A percentile compares a stretch with the other conserved stretches of the same genome.
Evolutionary conservation across 2,797 vertebrate species (phyloP).

Genomic region (Vultur gryphus): DNA sequence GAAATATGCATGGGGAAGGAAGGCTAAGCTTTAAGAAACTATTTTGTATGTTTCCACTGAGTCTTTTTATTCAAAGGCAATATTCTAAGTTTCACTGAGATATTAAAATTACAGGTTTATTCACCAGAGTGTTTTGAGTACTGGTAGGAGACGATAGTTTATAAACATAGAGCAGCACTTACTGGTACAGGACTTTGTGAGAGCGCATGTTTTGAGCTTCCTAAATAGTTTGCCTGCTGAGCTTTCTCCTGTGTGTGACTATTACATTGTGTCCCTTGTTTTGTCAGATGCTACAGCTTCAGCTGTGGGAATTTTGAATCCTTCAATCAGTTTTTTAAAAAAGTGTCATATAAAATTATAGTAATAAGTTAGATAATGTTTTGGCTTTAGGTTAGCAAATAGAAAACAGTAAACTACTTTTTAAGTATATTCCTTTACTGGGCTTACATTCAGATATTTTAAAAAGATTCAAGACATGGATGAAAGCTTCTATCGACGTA

Average conservation of each 20-base stretch:
- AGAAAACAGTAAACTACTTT: neutral
- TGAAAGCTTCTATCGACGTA: constrained; percentile 93
- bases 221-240: neutral
- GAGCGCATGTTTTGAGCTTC: neutral
- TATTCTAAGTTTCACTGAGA: neutral
- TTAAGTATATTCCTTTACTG: constrained; percentile 67
- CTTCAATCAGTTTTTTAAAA: neutral
- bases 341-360: neutral
- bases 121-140: neutral
- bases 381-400: neutral
- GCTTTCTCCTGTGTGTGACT: neutral
- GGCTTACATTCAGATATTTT: constrained; percentile 82
- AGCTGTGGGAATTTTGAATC: neutral
- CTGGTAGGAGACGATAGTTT: neutral
- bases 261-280: neutral
- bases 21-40: neutral
- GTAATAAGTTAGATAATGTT: neutral
- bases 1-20: neutral
- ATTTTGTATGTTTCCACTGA: neutral
- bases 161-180: neutral
- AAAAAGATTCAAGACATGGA: constrained; percentile 98
- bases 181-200: neutral
- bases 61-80: neutral
- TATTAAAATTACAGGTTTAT: neutral
- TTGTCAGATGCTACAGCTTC: neutral